A percentile compares a stretch with the other conserved stretches of the same genome.
phyloP scores from a whole-genome alignment of 2,888 invertebrate genomes.

The Hymenopus coronatus region DNA sequence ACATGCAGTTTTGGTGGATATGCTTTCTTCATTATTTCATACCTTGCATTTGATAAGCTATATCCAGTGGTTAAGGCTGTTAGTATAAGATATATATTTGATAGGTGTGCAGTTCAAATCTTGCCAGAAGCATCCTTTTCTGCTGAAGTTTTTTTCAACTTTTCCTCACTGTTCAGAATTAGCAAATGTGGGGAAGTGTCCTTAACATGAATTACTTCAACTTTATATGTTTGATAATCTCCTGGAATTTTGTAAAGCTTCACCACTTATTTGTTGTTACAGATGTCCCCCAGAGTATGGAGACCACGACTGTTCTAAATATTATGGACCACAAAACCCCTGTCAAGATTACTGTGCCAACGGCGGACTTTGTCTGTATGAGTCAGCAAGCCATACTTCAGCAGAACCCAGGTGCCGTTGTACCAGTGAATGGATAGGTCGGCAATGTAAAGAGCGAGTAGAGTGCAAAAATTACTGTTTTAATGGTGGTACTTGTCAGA shows the following conservation, averaged over 20 bases:
- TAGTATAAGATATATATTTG: too few species aligned
- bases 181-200: too few species aligned
- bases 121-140: too few species aligned
- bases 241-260: not conserved
- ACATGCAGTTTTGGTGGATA: too few species aligned
- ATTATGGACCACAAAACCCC: constrained; percentile 61
- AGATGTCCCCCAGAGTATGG: constrained; percentile 55
- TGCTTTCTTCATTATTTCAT: too few species aligned
- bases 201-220: too few species aligned
- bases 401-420: constrained; percentile 55
- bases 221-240: not conserved
- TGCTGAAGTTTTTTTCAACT: too few species aligned
- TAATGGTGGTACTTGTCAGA: constrained; percentile 54
- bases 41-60: too few species aligned
- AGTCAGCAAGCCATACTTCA: constrained; percentile 37
- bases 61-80: too few species aligned
- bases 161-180: too few species aligned
- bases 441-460: constrained; percentile 52
- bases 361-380: constrained; percentile 58
- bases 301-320: constrained; percentile 56
- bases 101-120: too few species aligned
- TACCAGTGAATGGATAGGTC: constrained; percentile 57
- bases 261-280: constrained; percentile 3
- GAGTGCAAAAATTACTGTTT: constrained; percentile 51
- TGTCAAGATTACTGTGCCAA: constrained; percentile 58